These are phyloP conservation scores for Umimayanthus kanabou DNA, from an alignment of 92 coral and sea anemone genomes.

Conservation along the genomic window DNA sequence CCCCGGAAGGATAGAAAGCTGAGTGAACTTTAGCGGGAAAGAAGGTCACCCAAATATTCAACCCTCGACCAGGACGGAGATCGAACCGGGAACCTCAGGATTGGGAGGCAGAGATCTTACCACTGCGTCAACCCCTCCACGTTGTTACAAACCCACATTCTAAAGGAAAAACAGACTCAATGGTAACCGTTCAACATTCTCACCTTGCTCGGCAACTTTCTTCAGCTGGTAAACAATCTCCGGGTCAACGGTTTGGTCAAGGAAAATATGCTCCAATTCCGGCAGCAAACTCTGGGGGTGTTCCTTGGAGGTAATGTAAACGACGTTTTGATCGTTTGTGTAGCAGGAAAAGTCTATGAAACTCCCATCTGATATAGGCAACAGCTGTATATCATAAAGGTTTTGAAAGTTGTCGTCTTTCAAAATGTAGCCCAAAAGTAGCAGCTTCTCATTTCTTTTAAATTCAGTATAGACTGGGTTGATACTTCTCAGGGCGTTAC, in stretches of 20 bases:
- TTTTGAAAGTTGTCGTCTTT: constrained; percentile 50
- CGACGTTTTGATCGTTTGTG: constrained; percentile 27
- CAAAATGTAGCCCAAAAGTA: constrained; percentile 64
- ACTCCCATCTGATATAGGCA: constrained; percentile 65
- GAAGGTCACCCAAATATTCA: too few relatives aligned
- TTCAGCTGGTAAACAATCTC: constrained; percentile 34
- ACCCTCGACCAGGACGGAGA: too few relatives aligned
- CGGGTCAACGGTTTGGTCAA: constrained; percentile 57
- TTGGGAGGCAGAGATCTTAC: too few relatives aligned
- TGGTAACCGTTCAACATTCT: neutral
- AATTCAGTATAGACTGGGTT: constrained; percentile 21
- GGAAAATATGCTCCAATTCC: constrained; percentile 49
- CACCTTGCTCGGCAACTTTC: constrained; percentile 53
- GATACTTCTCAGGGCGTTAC: constrained; percentile 47
- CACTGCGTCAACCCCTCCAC: too few relatives aligned
- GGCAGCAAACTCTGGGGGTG: constrained; percentile 73
- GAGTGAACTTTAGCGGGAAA: too few relatives aligned
- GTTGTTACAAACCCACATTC: too few relatives aligned
- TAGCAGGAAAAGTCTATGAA: constrained; percentile 54
- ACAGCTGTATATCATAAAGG: constrained; percentile 62
- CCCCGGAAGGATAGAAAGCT: too few relatives aligned
- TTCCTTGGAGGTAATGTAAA: constrained; percentile 61
- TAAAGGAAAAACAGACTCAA: too few relatives aligned
- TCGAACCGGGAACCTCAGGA: too few relatives aligned
- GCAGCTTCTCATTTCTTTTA: constrained; percentile 49